Evolutionary conservation across 2,113 vertebrate species (phyloP), one percentile per base, ranked within the genome.

Genomic region (Isurus oxyrinchus): DNA sequence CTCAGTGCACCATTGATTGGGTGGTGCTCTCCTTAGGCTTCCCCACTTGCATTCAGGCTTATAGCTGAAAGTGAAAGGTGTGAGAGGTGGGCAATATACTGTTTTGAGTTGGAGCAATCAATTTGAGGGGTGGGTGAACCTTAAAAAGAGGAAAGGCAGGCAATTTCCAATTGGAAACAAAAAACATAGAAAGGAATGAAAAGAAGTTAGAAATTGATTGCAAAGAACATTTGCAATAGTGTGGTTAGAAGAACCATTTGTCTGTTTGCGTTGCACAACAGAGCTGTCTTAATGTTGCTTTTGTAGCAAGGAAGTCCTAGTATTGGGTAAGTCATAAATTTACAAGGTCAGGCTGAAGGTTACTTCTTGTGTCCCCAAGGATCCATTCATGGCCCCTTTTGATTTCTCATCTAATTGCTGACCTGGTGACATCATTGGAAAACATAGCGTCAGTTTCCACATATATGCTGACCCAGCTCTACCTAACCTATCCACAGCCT

Each of bases 161-260:
- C 2, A 94, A 57, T n/a, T 59, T 61, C 88, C 13, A n/a, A 44
- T 63, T 19, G 21, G n/a, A 94, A 94, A 93, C 35, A n/a, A 93
- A 40, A 10, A 63, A 35, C n/a, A 40, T n/a, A 19, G n/a, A 66
- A 63, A 63, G 90, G 59, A 94, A 40, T 6, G 16, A 84, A 49
- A 49, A 49, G 81, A 5, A 84, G 40, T 84, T 94, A 40, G 35
- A 94, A 66, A 66, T 16, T 66, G 35, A n/a, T 44, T 40, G 35
- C 59, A 63, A 35, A 63, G 90, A 94, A 94, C n/a, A 40, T 66
- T 40, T 63, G 90, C 35, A 94, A 94, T 94, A n/a, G 61, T 94
- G 90, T 94, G 90, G 59, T 94, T 63, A 40, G 90, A 63, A 63
- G 90, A 21, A 40, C 35, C 0, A 57, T 63, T 90, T 63, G 59